Percentiles rank a stretch among this genome's conserved stretches.
Evolutionary conservation across 23 tunicate genomes (phyloP).

Genomic region (Clavelina lepadiformis): DNA sequence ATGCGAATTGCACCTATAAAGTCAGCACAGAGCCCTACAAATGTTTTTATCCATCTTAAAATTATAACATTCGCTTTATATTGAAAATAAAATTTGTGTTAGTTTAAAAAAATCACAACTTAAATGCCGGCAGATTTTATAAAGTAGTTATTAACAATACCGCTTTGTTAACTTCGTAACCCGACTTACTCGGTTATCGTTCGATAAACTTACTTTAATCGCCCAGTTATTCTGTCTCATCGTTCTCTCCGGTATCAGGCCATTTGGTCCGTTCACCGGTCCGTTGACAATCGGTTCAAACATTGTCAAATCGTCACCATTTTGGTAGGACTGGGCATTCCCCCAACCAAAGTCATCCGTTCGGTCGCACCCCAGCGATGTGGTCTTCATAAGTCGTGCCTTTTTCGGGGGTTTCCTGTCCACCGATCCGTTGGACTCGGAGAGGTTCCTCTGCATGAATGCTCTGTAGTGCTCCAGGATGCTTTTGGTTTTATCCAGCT

Average conservation of each 20-base stretch:
- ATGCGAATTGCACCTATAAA: too few species aligned
- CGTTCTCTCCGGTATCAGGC: constrained; percentile 85
- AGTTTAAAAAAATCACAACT: neutral
- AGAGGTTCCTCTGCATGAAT: constrained; percentile 68
- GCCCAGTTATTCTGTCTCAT: constrained; percentile 99
- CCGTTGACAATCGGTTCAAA: constrained; percentile 30
- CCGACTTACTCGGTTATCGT: too few species aligned
- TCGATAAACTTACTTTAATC: constrained; percentile 76
- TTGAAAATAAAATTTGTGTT: too few species aligned
- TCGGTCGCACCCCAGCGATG: constrained; percentile 17
- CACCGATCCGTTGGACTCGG: constrained; percentile 13
- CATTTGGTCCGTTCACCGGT: constrained; percentile 47
- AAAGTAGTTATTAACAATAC: too few species aligned
- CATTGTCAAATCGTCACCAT: constrained; percentile 13
- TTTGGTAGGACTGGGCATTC: constrained; percentile 12
- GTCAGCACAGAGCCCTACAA: too few species aligned
- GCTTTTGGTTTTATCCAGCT: constrained; percentile 35
- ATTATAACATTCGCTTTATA: too few species aligned
- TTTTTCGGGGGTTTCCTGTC: constrained; percentile 16
- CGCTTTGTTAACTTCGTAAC: too few species aligned
- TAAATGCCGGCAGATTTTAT: too few species aligned
- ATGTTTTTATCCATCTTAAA: too few species aligned
- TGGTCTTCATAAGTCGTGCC: constrained; percentile 24
- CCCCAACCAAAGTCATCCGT: neutral
- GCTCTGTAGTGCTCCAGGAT: constrained; percentile 71